A percentile compares a stretch with the other conserved stretches of the same genome.
Evolutionary conservation across 2,113 vertebrate genomes (phyloP).

Genomic region (Corvus moneduloides): DNA sequence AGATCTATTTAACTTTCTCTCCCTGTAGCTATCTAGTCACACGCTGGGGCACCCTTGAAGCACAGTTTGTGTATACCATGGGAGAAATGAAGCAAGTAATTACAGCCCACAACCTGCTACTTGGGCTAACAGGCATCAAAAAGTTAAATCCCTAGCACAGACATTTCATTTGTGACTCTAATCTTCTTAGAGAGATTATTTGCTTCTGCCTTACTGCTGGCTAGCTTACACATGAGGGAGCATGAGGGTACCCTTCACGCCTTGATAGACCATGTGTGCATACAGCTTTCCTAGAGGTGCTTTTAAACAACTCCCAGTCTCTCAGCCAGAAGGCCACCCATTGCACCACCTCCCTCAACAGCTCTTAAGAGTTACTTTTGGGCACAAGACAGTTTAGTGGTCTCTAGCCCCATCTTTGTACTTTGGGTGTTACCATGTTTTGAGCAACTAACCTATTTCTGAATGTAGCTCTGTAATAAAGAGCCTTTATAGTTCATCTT

Average conservation of each 20-base stretch:
- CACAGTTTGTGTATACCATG: not conserved
- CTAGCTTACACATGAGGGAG: not conserved
- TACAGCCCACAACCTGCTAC: not conserved
- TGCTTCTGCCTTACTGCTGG: not conserved
- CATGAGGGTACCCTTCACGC: not conserved
- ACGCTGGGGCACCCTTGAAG: not conserved
- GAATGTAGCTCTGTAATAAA: not conserved
- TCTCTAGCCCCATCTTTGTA: not conserved
- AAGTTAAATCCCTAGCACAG: not conserved
- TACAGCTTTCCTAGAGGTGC: not conserved
- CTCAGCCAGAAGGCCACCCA: not conserved
- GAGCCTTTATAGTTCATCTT: not conserved
- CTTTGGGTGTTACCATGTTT: not conserved
- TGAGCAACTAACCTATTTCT: not conserved
- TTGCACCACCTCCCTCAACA: not conserved
- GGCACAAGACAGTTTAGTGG: not conserved
- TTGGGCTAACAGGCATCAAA: not conserved
- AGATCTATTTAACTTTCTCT: not conserved
- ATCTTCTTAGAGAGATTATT: not conserved
- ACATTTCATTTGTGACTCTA: not conserved
- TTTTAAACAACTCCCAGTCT: not conserved
- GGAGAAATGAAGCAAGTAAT: not conserved
- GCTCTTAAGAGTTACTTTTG: not conserved
- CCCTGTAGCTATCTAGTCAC: not conserved
- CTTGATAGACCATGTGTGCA: not conserved